These are phyloP conservation scores for Mormyrus iriodes DNA, from an alignment of 2,113 vertebrate species.

Conservation along the genomic window DNA sequence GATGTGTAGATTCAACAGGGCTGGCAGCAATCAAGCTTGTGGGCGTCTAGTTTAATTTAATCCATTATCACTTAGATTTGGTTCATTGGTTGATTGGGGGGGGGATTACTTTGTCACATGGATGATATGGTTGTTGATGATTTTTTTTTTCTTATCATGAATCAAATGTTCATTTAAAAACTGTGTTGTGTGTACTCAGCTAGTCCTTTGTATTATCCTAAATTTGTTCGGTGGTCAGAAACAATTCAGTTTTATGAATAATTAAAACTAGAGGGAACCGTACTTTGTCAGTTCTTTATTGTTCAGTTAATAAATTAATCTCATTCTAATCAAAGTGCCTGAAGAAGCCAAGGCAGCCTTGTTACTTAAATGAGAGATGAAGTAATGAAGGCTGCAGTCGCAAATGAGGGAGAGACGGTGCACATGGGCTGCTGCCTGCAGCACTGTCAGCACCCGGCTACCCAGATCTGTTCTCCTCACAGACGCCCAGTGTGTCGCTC, in stretches of 20 bases:
- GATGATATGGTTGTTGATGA: background rate
- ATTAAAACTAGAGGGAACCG: background rate
- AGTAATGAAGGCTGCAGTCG: conserved; percentile 2
- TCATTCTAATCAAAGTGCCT: background rate
- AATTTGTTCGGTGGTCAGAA: background rate
- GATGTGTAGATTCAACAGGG: background rate
- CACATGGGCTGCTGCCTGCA: conserved; percentile 26
- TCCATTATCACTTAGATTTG: background rate
- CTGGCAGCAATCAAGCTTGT: background rate
- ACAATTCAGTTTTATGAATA: background rate
- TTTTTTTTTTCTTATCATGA: background rate
- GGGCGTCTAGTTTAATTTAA: background rate
- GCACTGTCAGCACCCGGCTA: conserved; percentile 37
- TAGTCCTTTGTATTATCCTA: background rate
- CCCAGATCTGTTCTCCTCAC: conserved; percentile 30
- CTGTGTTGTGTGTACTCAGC: background rate
- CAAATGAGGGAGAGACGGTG: background rate
- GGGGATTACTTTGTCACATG: background rate
- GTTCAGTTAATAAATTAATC: background rate
- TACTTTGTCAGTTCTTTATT: background rate
- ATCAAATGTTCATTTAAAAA: background rate
- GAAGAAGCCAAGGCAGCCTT: conserved; percentile 8
- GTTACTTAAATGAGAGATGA: conserved; percentile 21
- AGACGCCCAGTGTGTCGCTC: conserved; percentile 21
- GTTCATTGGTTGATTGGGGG: background rate